Conservation (phyloP, 2,888 invertebrate species). For the Venusia cambrica region DNA sequence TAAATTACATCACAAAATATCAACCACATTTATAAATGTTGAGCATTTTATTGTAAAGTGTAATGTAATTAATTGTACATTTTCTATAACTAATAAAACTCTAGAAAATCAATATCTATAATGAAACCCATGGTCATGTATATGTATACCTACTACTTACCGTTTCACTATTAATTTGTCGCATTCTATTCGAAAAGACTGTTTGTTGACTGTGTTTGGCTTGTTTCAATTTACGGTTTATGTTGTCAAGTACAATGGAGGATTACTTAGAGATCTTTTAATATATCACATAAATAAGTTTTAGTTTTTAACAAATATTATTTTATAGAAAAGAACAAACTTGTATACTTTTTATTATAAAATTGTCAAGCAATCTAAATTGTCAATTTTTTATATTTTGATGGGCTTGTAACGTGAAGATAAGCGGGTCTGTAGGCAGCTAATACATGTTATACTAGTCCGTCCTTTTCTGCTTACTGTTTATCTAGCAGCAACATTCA, state of each 20-base stretch:
- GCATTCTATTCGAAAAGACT: constrained; percentile 18
- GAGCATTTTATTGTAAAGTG: constrained; percentile 22
- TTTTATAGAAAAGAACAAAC: constrained; percentile 57
- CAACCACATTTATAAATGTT: constrained; percentile 23
- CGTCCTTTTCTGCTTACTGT: constrained; percentile 27
- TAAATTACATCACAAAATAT: constrained; percentile 36
- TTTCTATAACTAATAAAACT: constrained; percentile 8
- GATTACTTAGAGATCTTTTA: constrained; percentile 58
- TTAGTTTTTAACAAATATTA: constrained; percentile 54
- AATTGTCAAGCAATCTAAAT: constrained; percentile 45
- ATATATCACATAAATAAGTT: constrained; percentile 48
- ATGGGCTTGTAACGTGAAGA: constrained; percentile 20
- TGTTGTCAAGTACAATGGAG: constrained; percentile 69
- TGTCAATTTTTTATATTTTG: constrained; percentile 35
- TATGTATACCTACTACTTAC: no score
- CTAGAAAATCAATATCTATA: constrained; percentile 1
- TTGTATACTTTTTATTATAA: constrained; percentile 42
- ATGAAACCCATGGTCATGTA: no score
- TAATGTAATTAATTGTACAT: constrained; percentile 3
- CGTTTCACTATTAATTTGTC: no score
- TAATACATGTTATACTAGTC: constrained; percentile 25
- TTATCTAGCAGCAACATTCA: constrained; percentile 22
- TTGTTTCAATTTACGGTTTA: constrained; percentile 18
- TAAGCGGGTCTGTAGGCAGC: constrained; percentile 21
- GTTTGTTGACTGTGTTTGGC: no score